Evolutionary conservation across 2,113 vertebrate species (phyloP).

Genomic region (Montifringilla adamsi): DNA sequence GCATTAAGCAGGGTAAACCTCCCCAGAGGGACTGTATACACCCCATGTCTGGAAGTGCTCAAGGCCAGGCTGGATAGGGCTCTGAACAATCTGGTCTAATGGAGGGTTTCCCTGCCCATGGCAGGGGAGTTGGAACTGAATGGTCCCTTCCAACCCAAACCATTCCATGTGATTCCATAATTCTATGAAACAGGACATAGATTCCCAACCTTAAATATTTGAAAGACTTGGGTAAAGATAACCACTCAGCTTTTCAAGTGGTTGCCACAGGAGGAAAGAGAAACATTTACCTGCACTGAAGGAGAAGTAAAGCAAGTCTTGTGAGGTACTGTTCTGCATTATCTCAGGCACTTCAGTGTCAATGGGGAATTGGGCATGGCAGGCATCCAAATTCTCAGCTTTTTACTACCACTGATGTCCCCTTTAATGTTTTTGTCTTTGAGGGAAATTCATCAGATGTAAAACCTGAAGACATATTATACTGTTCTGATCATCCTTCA

Average conservation of each 20-base stretch:
- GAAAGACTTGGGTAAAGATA: background rate
- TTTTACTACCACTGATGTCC: background rate
- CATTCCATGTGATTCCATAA: background rate
- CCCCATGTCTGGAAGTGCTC: background rate
- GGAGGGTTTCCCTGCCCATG: background rate
- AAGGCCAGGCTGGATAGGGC: background rate
- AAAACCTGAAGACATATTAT: background rate
- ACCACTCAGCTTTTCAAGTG: constrained; percentile 9
- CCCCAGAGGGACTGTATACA: background rate
- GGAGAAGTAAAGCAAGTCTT: constrained; percentile 8
- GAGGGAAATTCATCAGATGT: background rate
- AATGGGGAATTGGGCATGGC: background rate
- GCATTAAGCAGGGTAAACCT: background rate
- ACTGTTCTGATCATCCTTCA: background rate
- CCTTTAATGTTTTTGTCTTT: constrained; percentile 15
- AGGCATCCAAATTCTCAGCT: constrained; percentile 1
- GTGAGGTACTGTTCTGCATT: background rate
- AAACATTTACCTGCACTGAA: constrained; percentile 7
- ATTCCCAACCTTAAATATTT: background rate
- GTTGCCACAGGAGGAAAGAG: background rate
- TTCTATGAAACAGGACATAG: background rate
- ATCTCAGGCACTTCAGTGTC: constrained; percentile 9
- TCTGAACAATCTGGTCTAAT: background rate
- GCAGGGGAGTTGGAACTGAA: background rate
- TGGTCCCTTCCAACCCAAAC: background rate